A percentile compares a stretch with the other conserved stretches of the same genome.
Evolutionary conservation across 1,140 invertebrate genomes (phyloP).

Genomic region (Temnothorax longispinosus): DNA sequence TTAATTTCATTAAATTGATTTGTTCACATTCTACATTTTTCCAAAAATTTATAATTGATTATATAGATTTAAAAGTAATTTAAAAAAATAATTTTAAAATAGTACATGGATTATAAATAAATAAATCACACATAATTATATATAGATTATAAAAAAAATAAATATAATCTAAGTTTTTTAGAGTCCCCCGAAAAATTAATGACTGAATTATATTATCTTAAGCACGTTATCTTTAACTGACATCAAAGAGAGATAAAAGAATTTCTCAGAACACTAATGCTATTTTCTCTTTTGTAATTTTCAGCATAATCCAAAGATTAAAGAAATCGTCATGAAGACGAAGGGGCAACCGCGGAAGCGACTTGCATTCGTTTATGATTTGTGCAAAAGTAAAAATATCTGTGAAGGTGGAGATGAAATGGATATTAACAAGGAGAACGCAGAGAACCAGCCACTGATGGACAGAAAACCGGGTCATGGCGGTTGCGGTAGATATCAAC

Average conservation of each 20-base stretch:
- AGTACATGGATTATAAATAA: background rate
- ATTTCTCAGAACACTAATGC: background rate
- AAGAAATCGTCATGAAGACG: conserved; percentile 98
- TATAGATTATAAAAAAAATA: background rate
- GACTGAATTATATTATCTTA: background rate
- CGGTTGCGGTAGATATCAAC: conserved; percentile 99
- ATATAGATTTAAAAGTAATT: background rate
- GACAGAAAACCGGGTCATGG: conserved; percentile 94
- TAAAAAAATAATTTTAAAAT: background rate
- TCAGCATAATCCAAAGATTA: conserved; percentile 97
- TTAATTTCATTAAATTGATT: conserved; percentile 23
- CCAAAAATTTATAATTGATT: background rate
- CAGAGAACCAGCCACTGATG: conserved; percentile 83
- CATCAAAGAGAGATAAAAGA: background rate
- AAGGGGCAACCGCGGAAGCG: conserved; percentile 98
- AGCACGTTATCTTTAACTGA: background rate
- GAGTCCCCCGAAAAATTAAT: background rate
- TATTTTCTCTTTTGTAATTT: conserved; percentile 71
- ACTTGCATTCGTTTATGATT: conserved; percentile 97
- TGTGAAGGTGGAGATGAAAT: conserved; percentile 99
- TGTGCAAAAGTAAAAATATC: conserved; percentile 99
- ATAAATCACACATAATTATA: background rate
- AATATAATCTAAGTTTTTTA: background rate
- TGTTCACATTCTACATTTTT: background rate
- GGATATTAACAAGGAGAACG: conserved; percentile 90